These are phyloP conservation scores for Drosophila kokeensis DNA, from an alignment of 2,888 invertebrate species.

Conservation along the genomic window DNA sequence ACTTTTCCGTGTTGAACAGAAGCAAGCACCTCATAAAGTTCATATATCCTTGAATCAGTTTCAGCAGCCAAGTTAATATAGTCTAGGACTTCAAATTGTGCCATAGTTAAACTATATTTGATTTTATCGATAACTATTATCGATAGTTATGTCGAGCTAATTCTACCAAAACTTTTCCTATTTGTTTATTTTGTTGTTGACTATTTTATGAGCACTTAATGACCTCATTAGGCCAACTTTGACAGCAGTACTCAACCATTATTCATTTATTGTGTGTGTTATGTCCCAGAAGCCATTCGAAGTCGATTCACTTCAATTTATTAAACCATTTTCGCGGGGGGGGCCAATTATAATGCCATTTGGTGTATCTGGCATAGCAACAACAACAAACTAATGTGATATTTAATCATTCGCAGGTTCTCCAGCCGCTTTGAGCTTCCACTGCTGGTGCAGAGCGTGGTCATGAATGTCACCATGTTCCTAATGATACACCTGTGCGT, in stretches of 20 bases:
- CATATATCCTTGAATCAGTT: neutral
- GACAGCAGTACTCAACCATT: too few species aligned
- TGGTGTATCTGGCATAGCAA: neutral
- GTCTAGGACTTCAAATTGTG: neutral
- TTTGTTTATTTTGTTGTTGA: neutral
- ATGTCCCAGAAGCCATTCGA: neutral
- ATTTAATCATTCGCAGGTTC: slow-evolving; percentile 90
- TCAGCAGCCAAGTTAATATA: neutral
- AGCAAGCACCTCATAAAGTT: neutral
- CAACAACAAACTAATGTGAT: slow-evolving; percentile 4
- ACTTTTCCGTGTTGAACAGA: neutral
- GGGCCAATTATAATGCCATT: slow-evolving; percentile 61
- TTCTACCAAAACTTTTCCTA: neutral
- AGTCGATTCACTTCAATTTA: neutral
- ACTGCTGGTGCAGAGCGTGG: slow-evolving; percentile 96
- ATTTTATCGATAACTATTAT: neutral
- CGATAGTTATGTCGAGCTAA: neutral
- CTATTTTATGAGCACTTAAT: neutral
- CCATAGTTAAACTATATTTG: neutral
- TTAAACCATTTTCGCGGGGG: neutral
- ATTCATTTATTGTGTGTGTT: neutral
- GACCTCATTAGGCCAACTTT: neutral
- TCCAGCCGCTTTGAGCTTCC: slow-evolving; percentile 98
- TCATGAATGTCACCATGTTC: slow-evolving; percentile 99
- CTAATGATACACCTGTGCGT: slow-evolving; percentile 97